phyloP scores from a whole-genome alignment of 2,113 vertebrate species.

The Struthio camelus region DNA sequence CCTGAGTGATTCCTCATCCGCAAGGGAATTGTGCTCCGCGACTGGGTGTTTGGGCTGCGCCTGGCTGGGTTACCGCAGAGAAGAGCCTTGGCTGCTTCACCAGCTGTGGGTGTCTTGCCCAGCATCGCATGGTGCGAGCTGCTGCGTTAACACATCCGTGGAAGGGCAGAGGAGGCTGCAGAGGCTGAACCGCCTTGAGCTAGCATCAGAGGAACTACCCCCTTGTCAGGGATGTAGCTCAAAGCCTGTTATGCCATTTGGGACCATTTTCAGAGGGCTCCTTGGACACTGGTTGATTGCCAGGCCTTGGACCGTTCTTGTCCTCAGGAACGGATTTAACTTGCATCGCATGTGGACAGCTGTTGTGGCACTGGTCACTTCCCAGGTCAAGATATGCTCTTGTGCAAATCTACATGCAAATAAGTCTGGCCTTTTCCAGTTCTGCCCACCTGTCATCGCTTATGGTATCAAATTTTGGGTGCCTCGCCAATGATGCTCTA shows the following conservation, averaged over 20 bases:
- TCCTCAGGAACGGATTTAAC: neutral
- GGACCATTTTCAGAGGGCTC: too few relatives aligned
- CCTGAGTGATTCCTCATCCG: neutral
- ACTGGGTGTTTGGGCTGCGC: neutral
- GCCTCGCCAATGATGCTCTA: neutral
- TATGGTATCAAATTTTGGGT: neutral
- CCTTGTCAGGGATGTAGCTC: neutral
- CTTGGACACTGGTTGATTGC: neutral
- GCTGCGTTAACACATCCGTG: neutral
- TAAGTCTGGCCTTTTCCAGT: neutral
- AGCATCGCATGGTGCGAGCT: too few relatives aligned
- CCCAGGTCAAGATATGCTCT: neutral
- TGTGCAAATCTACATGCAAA: neutral
- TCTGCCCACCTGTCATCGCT: neutral
- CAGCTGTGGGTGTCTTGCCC: too few relatives aligned
- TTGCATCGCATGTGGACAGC: neutral
- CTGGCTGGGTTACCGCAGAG: too few relatives aligned
- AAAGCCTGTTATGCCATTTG: neutral
- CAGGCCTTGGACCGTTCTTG: neutral
- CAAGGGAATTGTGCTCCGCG: neutral
- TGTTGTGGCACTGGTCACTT: rapidly evolving
- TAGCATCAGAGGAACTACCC: neutral
- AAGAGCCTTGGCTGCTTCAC: too few relatives aligned
- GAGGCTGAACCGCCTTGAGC: neutral
- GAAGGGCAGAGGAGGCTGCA: neutral